phyloP scores from a whole-genome alignment of 2,797 vertebrate species.

The Coracias cyanogaster region DNA sequence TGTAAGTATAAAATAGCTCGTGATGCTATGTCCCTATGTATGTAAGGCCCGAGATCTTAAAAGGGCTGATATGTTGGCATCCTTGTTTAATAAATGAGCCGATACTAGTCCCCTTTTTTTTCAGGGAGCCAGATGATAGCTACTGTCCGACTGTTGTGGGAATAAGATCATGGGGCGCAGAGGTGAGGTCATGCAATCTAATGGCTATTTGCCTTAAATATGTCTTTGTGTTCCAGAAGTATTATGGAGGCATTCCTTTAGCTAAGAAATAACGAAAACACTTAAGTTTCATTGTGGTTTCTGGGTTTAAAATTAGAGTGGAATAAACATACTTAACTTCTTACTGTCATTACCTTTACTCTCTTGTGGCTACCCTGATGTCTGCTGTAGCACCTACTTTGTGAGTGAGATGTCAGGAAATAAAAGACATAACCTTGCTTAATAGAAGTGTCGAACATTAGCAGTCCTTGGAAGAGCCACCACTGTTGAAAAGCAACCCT shows the following conservation, averaged over 20 bases:
- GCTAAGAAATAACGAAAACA: neutral
- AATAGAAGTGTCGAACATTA: neutral
- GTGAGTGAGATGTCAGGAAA: neutral
- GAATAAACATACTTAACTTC: neutral
- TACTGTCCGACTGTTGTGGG: neutral
- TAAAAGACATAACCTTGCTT: neutral
- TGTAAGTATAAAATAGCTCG: constrained; percentile 40
- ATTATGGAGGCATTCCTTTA: neutral
- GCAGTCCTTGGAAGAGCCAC: neutral
- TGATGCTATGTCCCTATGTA: neutral
- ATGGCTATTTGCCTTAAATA: neutral
- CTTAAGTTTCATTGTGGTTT: neutral
- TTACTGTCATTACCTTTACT: neutral
- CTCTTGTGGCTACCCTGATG: neutral
- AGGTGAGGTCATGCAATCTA: neutral
- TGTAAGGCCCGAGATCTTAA: neutral
- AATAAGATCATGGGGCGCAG: neutral
- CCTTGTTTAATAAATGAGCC: neutral
- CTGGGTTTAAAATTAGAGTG: neutral
- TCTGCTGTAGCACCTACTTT: neutral
- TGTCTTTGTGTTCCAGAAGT: neutral
- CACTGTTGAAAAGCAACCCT: neutral
- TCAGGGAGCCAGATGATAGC: neutral
- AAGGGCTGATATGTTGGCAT: neutral
- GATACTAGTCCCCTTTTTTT: neutral